Base-by-base conservation (phyloP, 1,140 invertebrate species). In the Saccostrea cuccullata region DNA sequence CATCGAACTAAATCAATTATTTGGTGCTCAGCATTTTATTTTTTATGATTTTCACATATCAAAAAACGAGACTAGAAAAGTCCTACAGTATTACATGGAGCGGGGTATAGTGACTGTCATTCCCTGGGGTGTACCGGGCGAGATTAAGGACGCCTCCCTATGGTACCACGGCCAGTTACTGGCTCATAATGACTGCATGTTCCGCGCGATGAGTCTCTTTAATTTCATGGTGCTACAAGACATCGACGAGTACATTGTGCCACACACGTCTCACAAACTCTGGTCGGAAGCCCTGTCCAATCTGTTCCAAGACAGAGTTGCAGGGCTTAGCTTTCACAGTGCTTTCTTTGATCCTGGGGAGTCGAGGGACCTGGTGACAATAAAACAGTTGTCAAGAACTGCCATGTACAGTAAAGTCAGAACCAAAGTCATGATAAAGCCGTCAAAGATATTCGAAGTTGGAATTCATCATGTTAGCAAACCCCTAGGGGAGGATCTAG, bases 401-500 rank as follows among this genome's bases (percentile, higher is more conserved):
- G 82, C 83, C 26, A 67, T 85, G 1, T 89, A 90, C 15, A 91
- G 90, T 58, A 88, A 92, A 82, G 90, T 95, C 26, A 88, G 94
- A 67, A 94, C 94, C 4, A 95, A 95, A 85, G 92, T 93, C 36
- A 90, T 95, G 40, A 90, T 95, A 4, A 87, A 87, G 77, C 93
- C 94, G 0, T 55, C 90, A 36, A 89, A 91, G 36, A 91, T 95
- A 55, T 94, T 94, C 89, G 94, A 95, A 86, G 90, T 94, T 36
- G 94, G 94, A 0, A 95, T 95, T 82, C 94, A 95, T 85, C 94
- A 95, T 89, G 91, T 95, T 23, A 94, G 93, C 84, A 93, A 93
- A 87, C 92, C 93, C 56, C 86, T 90, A 13, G 64, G 86, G 56
- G 93, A 94, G 87, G 20, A 88, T 17, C 92, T 88, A 84, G 83